Base-by-base conservation (phyloP, 2,888 invertebrate species). In the Aphidius colemani region DNA sequence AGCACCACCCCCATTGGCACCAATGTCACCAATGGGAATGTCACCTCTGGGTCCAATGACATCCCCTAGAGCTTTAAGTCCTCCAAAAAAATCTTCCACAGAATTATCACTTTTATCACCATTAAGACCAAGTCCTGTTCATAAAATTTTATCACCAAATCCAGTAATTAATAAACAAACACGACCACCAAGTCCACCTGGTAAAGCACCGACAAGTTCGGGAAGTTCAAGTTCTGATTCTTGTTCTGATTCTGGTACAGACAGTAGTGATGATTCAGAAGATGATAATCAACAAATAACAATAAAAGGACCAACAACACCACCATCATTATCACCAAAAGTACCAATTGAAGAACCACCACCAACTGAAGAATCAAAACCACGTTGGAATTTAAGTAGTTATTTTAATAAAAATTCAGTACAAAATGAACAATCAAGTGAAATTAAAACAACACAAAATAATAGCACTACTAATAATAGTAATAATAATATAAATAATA, bases 211-310 rank as follows among this genome's bases (percentile, higher is more conserved):
- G 76, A 88, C 71, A 39, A 82, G 81, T 56, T 81, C 82, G 10
- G 84, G 85, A 74, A 85, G 86, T 6, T 88, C 89, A 2, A 88
- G 87, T 1, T 88, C 88, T 48, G 89, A 87, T 74, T 87, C 89
- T 0, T 86, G 86, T 68, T 86, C 88, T 7, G 86, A 88, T 67
- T 87, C 89, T 0, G 87, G 86, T 10, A 85, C 87, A 1, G 88
- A 87, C 60, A 86, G 84, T 72, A 85, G 84, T 70, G 86, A 86
- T 67, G 86, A 85, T 65, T 84, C 85, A 50, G 85, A 82, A 48
- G 30, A 86, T 58, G 85, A 85, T 30, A 67, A 70, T 7, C 66
- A 72, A 45, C 71, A 71, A 71, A 7, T 69, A 2, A 66, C 72
- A 9, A 5, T 5, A 30, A 77, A 78, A 81, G 86, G 83, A 75